phyloP scores from a whole-genome alignment of 2,797 vertebrate species.

The Cygnus olor region DNA sequence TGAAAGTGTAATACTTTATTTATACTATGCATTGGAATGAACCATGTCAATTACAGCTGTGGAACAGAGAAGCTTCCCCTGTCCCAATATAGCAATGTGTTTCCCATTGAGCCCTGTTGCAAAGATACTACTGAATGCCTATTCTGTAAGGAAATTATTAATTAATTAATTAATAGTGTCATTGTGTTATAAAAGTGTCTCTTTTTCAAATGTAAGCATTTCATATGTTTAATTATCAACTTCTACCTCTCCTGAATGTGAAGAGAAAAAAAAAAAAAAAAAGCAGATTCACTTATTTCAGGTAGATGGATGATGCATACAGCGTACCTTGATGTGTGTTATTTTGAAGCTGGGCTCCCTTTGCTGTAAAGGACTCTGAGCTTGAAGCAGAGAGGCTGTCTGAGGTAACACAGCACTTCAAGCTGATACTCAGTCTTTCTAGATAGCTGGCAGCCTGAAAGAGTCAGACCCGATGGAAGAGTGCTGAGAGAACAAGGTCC shows the following conservation, averaged over 20 bases:
- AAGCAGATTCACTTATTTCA: not conserved
- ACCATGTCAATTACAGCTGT: not conserved
- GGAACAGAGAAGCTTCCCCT: not conserved
- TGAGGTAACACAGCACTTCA: not conserved
- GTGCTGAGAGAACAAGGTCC: not conserved
- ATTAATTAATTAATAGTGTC: too few species aligned
- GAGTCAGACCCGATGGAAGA: not conserved
- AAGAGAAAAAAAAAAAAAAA: too few species aligned
- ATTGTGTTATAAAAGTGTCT: not conserved
- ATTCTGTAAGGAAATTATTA: not conserved
- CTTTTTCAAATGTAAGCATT: not conserved
- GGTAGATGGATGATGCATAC: too few species aligned
- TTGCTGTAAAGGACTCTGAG: not conserved
- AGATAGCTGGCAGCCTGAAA: not conserved
- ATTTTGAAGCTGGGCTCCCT: not conserved
- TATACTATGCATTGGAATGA: not conserved
- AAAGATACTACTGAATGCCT: not conserved
- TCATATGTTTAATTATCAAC: not conserved
- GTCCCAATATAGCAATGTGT: not conserved
- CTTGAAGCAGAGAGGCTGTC: not conserved
- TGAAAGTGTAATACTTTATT: not conserved
- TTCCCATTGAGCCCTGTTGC: not conserved
- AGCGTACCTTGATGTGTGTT: not conserved
- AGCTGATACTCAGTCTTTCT: not conserved
- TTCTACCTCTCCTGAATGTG: not conserved